These are phyloP conservation scores for Tenodera sinensis DNA, from an alignment of 2,888 invertebrate species.

Conservation along the genomic window DNA sequence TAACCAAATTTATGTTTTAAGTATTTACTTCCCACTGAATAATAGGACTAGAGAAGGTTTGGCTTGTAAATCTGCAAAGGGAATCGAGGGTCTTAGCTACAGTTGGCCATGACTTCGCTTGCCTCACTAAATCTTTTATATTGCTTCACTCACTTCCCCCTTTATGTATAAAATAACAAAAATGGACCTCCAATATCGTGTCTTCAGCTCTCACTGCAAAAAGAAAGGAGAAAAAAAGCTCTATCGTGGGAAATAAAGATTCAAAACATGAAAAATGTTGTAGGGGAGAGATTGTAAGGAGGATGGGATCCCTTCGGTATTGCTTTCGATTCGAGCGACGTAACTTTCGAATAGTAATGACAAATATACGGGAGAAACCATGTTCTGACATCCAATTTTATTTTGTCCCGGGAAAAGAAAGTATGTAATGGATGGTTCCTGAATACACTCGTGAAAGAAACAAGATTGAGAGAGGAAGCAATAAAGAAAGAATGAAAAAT, in stretches of 20 bases:
- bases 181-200: not conserved
- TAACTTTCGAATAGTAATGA: constrained; percentile 17
- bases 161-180: constrained; percentile 3
- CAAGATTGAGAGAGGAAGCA: not conserved
- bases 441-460: not conserved
- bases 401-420: not conserved
- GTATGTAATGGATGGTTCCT: not conserved
- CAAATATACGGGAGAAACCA: constrained; percentile 3
- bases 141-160: not conserved
- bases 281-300: not conserved
- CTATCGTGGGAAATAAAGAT: constrained; percentile 28
- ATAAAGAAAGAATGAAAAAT: not conserved
- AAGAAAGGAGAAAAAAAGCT: not conserved
- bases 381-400: not conserved
- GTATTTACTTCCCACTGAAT: too few relatives aligned
- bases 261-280: constrained; percentile 24
- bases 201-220: not conserved
- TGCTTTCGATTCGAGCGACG: not conserved
- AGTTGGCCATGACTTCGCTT: not conserved
- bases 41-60: too few relatives aligned
- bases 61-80: too few relatives aligned
- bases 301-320: not conserved
- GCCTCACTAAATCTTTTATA: not conserved
- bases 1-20: too few relatives aligned
- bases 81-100: too few relatives aligned